These are phyloP conservation scores for Orthosia cruda DNA, from an alignment of 2,888 invertebrate species.

Conservation along the genomic window DNA sequence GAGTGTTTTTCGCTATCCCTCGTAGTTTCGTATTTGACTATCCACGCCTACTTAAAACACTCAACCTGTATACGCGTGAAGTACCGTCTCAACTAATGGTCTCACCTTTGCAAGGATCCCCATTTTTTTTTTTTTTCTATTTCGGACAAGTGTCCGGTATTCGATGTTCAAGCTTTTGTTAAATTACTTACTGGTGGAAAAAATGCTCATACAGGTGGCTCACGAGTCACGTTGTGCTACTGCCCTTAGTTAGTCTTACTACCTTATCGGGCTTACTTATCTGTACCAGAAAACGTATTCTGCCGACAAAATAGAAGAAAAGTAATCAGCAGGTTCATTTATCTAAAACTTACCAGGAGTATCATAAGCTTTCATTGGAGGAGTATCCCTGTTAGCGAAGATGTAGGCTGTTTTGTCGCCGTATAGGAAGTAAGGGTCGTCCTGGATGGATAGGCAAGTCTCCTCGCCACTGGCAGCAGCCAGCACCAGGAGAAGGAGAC, in stretches of 20 bases:
- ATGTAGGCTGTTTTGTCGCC: slow-evolving; percentile 95
- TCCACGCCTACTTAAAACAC: too few species aligned
- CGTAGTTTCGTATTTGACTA: too few species aligned
- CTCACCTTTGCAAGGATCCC: too few species aligned
- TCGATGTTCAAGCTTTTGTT: too few species aligned
- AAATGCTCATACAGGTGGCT: neutral
- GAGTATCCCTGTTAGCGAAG: slow-evolving; percentile 91
- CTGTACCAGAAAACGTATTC: neutral
- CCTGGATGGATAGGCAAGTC: slow-evolving; percentile 92
- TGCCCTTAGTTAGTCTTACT: neutral
- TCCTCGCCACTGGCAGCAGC: slow-evolving; percentile 84
- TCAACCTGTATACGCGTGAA: too few species aligned
- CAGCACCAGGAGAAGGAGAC: slow-evolving; percentile 70
- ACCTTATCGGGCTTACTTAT: neutral
- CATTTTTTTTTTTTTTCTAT: too few species aligned
- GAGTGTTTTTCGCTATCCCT: too few species aligned
- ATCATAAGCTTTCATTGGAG: slow-evolving; percentile 91
- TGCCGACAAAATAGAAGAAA: neutral
- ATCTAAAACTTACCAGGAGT: slow-evolving; percentile 92
- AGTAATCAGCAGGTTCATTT: too few species aligned
- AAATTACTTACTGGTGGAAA: too few species aligned
- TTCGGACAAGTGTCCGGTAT: too few species aligned
- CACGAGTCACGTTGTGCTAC: neutral
- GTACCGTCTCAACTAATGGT: too few species aligned
- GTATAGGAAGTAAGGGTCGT: slow-evolving; percentile 93